Base-by-base conservation (phyloP, 2,888 invertebrate genomes). In the Tridacna crocea region DNA sequence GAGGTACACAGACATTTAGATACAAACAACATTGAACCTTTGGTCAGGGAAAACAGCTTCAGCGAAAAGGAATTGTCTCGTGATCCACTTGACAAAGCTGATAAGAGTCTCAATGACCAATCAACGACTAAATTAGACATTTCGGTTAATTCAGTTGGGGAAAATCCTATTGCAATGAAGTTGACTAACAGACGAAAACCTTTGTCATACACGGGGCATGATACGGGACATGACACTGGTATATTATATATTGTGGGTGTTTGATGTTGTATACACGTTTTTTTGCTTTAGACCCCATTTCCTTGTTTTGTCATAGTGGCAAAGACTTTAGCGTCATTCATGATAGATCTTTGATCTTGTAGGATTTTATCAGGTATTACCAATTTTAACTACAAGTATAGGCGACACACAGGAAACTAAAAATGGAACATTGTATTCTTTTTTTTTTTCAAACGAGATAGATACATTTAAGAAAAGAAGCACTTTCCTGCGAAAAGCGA, bases 161-260 rank as follows among this genome's bases (percentile, higher is more conserved):
- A 85, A 46, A 63, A 68, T 24, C 85, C 82, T 19, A 70, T 80
- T 10, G 82, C 82, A 26, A 73, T 82, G 76, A 80, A 78, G 74
- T 27, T 85, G 47, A 85, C 82, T 11, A 82, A 75, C 55, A 72
- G 74, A 60, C 61, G 82, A n/a, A 75, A 75, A 63, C 82, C 82
- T 24, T 68, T 82, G 19, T 74, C 85, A 11, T 75, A 77, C 60
- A 77, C 65, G 24, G 83, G 73, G n/a, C 27, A 72, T 19, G 47
- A 47, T 58, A 46, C 51, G 19, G 66, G 68, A 72, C 19, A 11
- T 63, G 63, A 19, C 55, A 55, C 55, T 15, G 15, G 55, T 55
- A 55, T 19, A 55, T 15, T 55, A 55, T 55, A 19, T 55, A 19
- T 55, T 19, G 10, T 55, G 55, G 19, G 55, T 55, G 55, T 55